Percentiles rank a stretch among this genome's conserved stretches.
phyloP scores from a whole-genome alignment of 2,888 invertebrate species.

The Drosophila paranaensis region DNA sequence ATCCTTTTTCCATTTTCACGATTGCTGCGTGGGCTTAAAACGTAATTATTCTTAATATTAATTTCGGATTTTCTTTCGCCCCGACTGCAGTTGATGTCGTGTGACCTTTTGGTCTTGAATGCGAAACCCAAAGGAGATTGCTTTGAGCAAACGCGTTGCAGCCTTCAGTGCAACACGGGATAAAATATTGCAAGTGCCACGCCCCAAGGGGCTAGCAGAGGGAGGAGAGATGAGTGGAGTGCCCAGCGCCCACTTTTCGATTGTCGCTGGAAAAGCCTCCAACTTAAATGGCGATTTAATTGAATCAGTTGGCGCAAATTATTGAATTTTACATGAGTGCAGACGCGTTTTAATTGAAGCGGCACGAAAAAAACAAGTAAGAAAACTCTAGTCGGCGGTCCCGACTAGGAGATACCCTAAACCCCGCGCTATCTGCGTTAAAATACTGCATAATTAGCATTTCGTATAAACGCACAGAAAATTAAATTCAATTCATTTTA shows the following conservation, averaged over 20 bases:
- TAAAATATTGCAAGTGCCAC: conserved; percentile 4
- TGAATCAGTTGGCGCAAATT: conserved; percentile 64
- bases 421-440: no score
- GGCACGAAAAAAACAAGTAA: neutral
- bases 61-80: conserved; percentile 5
- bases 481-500: no score
- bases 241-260: neutral
- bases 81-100: conserved; percentile 9
- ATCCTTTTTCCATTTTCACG: conserved; percentile 10
- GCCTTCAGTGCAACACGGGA: neutral
- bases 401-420: no score
- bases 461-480: no score
- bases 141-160: neutral
- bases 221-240: no score
- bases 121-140: conserved; percentile 9
- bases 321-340: conserved; percentile 75
- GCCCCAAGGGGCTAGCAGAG: neutral
- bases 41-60: conserved; percentile 12
- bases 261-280: conserved; percentile 12
- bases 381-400: no score
- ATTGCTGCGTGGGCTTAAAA: conserved; percentile 9
- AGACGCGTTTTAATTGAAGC: conserved; percentile 67
- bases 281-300: conserved; percentile 62
- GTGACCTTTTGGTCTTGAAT: conserved; percentile 7
- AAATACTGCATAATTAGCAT: no score